Evolutionary conservation across 2,888 invertebrate genomes (phyloP), one percentile per base, ranked within the genome.

Genomic region (Eristalinus sepulchralis): DNA sequence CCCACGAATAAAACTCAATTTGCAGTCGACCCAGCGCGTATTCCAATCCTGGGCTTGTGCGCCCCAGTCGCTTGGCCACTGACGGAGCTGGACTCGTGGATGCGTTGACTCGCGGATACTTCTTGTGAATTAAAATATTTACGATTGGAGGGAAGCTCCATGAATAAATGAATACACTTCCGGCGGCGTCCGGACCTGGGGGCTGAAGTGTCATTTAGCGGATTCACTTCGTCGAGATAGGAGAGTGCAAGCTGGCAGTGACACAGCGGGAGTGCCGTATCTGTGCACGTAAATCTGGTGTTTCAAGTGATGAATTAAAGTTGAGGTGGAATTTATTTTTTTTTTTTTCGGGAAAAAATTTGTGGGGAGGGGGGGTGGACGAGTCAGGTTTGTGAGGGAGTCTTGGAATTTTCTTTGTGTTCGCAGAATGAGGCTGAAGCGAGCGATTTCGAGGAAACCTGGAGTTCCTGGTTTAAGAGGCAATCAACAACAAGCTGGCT

Each of bases 161-260:
- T 75, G 64, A 59, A 75, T 66, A 75, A 36, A 62, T 62, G 62
- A 71, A 72, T 33, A 11, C 39, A 53, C 53, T 62, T 22, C n/a
- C 47, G 53, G 31, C 47, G 53, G 31, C 53, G 53, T 62, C 62
- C 71, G 71, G 60, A 4, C 1, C 22, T 27, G 57, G 10, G 57
- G 10, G 17, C 6, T 47, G 17, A 47, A 47, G 47, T 47, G 47
- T 47, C 47, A 47, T 47, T 47, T 34, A 9, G 34, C 10, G 34
- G 34, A 34, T 34, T 9, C 34, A 6, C 34, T 34, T 47, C 47
- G 47, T 0, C 8, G 17, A 47, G 47, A 47, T 47, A 17, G 0
- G 39, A 47, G 17, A 47, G 5, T 47, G 47, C 17, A 34, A 10
- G 34, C 34, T 27, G 10, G 9, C 34, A 34, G 9, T 34, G 34